Evolutionary conservation across 2,888 invertebrate genomes (phyloP), one percentile per base, ranked within the genome.

Genomic region (Drosophila differens): DNA sequence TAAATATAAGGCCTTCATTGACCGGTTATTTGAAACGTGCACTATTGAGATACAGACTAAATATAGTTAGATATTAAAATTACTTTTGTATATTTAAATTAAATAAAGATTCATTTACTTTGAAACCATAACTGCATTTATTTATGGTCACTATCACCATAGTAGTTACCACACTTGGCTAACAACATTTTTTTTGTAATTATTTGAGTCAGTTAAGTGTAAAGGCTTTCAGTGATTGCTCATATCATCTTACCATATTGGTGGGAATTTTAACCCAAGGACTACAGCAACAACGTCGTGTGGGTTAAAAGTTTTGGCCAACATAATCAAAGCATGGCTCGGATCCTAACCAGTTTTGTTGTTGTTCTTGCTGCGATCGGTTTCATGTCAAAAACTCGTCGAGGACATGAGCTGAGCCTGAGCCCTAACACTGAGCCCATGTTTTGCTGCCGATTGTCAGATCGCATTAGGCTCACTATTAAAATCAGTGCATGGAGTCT

Each of bases 181-280:
- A 19, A 33, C 12, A 66, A 51, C 16, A 35, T 25, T 63, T 63
- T 70, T 53, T 33, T 44, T 51, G 35, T 59, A 78, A 76, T 76
- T 83, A 75, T 70, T 77, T 70, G 66, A 91, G 75, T 83, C 90
- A 92, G 87, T 91, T 90, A 76, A 91, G 91, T 91, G 91, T 86
- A 92, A 92, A 75, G 92, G 91, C 88, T 92, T 91, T 85, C 82
- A 86, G 74, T 79, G 86, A 91, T 92, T 87, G 79, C 72, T 57
- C 68, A 72, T 90, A 91, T 87, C 91, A 68, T 16, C 61, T 87
- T 87, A 84, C 87, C 72, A 61, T 79, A 76, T 76, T 77, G 89
- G 86, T 91, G 91, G 92, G 91, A 91, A 91, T 82, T 82, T 89
- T 70, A 73, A 76, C 58, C 74, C 74, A 77, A 62, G 25, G 58